Percentiles rank a stretch among this genome's conserved stretches.
These are phyloP conservation scores for Bombus confusus DNA, from an alignment of 1,140 invertebrate genomes.

Conservation along the genomic window DNA sequence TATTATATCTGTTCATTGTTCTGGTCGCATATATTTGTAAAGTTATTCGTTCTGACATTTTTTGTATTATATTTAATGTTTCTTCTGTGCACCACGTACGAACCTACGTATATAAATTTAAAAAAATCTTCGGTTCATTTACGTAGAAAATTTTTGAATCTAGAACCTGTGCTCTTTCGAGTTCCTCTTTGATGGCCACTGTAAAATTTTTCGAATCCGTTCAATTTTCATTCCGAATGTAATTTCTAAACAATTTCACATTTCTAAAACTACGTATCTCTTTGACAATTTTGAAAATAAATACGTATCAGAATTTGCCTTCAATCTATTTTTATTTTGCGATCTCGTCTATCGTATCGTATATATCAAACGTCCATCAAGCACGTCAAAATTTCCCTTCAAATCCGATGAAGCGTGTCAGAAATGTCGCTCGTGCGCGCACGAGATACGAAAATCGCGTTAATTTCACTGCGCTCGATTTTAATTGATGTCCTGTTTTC, in stretches of 20 bases:
- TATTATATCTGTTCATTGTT: background rate
- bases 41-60: background rate
- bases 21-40: background rate
- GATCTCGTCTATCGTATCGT: background rate
- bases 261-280: too few species aligned
- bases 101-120: background rate
- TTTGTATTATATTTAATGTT: background rate
- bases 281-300: background rate
- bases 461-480: constrained; percentile 9
- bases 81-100: background rate
- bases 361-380: background rate
- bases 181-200: background rate
- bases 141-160: background rate
- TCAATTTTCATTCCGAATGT: background rate
- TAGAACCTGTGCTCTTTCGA: background rate
- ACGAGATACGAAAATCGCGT: constrained; percentile 8
- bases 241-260: background rate
- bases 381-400: background rate
- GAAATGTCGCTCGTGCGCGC: constrained; percentile 1
- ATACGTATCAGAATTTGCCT: background rate
- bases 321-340: background rate
- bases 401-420: background rate
- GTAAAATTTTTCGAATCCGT: background rate
- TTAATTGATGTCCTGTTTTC: constrained; percentile 47
- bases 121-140: background rate